These are phyloP conservation scores for Catocala nupta DNA, from an alignment of 2,888 invertebrate species.

Conservation along the genomic window DNA sequence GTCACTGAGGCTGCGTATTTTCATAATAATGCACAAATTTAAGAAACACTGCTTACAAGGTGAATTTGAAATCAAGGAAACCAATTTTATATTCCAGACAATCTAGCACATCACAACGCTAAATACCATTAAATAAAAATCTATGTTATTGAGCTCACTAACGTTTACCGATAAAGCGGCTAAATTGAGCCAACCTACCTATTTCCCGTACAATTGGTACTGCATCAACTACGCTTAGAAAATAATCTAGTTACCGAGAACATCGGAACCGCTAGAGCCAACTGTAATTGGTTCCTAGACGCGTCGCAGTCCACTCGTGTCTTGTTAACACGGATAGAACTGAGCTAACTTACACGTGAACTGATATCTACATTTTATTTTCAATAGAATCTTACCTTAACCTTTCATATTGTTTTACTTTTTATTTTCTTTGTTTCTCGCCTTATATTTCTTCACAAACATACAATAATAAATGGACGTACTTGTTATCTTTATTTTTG, in stretches of 20 bases:
- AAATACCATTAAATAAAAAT: background rate
- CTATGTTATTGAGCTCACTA: constrained; percentile 4
- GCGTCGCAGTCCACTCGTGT: constrained; percentile 25
- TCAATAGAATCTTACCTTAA: no score
- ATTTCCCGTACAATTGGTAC: constrained; percentile 39
- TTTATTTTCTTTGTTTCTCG: no score
- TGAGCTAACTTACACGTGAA: constrained; percentile 29
- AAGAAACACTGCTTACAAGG: no score
- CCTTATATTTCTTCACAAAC: no score
- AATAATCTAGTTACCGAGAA: constrained; percentile 42
- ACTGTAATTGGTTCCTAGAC: constrained; percentile 43
- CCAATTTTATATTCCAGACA: no score
- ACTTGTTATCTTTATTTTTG: no score
- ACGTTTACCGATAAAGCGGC: constrained; percentile 7
- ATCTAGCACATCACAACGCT: no score
- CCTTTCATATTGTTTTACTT: no score
- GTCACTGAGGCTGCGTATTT: no score
- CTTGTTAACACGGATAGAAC: constrained; percentile 32
- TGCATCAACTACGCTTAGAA: constrained; percentile 40
- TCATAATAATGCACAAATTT: no score
- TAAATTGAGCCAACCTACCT: constrained; percentile 21
- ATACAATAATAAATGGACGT: no score
- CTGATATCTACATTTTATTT: background rate
- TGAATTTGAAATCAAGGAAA: no score
- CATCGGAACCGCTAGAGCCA: constrained; percentile 38